A percentile compares a stretch with the other conserved stretches of the same genome.
phyloP scores from a whole-genome alignment of 2,113 vertebrate genomes.

The Sinocyclocheilus anshuiensis region DNA sequence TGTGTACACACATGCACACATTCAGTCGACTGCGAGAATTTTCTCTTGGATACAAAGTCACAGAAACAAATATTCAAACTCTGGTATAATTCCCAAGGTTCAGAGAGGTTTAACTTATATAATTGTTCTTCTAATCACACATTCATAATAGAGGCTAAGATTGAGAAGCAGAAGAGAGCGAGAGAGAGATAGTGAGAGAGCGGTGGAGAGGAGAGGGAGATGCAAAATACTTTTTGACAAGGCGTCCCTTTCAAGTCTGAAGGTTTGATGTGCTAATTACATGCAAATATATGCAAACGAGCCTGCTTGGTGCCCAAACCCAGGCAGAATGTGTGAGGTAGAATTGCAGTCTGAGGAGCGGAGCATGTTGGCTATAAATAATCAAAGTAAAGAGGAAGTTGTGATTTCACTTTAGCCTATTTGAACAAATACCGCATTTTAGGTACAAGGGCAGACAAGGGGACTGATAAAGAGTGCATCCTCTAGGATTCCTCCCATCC shows the following conservation, averaged over 20 bases:
- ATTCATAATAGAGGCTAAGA: constrained; percentile 38
- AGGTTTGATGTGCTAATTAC: constrained; percentile 66
- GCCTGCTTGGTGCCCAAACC: constrained; percentile 52
- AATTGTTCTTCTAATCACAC: constrained; percentile 57
- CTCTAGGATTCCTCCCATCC: not conserved
- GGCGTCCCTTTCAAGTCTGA: constrained; percentile 61
- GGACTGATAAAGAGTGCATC: not conserved
- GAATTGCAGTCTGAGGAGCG: constrained; percentile 47
- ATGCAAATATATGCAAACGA: constrained; percentile 66
- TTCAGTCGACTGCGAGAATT: not conserved
- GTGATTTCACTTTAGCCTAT: constrained; percentile 42
- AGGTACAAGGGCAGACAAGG: not conserved
- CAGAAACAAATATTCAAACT: constrained; percentile 36
- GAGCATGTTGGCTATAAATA: constrained; percentile 53
- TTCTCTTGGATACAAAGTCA: not conserved
- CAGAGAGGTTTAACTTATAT: constrained; percentile 47
- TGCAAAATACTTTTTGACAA: constrained; percentile 60
- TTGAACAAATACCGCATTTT: constrained; percentile 30
- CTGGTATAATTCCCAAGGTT: constrained; percentile 36
- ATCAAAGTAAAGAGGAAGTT: constrained; percentile 51
- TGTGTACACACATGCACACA: not conserved
- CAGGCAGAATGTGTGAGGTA: constrained; percentile 55
- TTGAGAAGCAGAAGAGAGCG: constrained; percentile 23
- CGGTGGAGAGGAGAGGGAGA: constrained; percentile 38
- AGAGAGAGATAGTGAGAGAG: not conserved